phyloP scores from a whole-genome alignment of 2,888 invertebrate genomes.

The Limenitis camilla region DNA sequence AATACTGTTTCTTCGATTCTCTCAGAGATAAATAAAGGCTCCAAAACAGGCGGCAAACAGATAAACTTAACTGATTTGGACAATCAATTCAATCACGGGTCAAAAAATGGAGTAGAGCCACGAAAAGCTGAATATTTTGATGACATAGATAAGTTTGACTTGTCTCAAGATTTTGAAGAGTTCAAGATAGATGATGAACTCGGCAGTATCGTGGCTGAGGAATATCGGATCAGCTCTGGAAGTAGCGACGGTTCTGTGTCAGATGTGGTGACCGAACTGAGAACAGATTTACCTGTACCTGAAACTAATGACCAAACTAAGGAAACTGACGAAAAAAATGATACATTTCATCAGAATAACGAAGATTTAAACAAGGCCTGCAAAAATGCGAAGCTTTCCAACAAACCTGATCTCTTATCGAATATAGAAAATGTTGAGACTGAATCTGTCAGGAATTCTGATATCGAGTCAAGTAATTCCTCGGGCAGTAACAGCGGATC shows the following conservation, averaged over 20 bases:
- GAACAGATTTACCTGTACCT: slow-evolving; percentile 46
- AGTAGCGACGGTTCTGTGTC: slow-evolving; percentile 67
- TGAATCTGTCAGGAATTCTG: slow-evolving; percentile 78
- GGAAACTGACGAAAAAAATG: slow-evolving; percentile 40
- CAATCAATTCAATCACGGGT: slow-evolving; percentile 56
- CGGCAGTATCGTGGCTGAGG: slow-evolving; percentile 65
- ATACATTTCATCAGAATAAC: slow-evolving; percentile 49
- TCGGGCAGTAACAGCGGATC: slow-evolving; percentile 70
- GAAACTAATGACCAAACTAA: slow-evolving; percentile 47
- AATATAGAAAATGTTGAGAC: slow-evolving; percentile 74
- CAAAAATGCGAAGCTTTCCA: slow-evolving; percentile 67
- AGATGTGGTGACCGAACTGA: slow-evolving; percentile 57
- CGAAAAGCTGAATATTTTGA: slow-evolving; percentile 67
- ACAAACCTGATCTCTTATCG: slow-evolving; percentile 71
- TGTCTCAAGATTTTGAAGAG: slow-evolving; percentile 86
- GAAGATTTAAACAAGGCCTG: slow-evolving; percentile 41
- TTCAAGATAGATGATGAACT: slow-evolving; percentile 85
- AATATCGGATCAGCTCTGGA: slow-evolving; percentile 69
- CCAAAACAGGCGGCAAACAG: slow-evolving; percentile 58
- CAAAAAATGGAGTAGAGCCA: slow-evolving; percentile 46
- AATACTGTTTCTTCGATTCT: slow-evolving; percentile 76
- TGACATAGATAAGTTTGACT: slow-evolving; percentile 77
- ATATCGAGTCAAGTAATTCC: slow-evolving; percentile 78
- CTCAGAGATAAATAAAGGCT: slow-evolving; percentile 74
- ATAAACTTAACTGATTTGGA: slow-evolving; percentile 64